Evolutionary conservation across 2,113 vertebrate genomes (phyloP).

Genomic region (Serilophus lunatus): DNA sequence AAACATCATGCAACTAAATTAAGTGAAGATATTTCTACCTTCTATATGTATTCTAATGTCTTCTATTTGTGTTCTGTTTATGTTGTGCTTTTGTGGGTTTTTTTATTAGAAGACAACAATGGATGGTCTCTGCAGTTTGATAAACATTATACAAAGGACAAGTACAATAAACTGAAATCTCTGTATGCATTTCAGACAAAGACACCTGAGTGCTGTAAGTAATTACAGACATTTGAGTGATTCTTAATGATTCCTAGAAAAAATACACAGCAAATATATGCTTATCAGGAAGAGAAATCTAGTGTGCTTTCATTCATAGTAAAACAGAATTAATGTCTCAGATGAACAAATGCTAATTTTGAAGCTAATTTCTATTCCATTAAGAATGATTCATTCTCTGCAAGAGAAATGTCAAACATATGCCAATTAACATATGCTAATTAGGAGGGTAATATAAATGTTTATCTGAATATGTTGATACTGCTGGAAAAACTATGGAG

Average conservation of each 20-base stretch:
- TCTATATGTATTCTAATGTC: neutral
- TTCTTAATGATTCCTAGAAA: neutral
- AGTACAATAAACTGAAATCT: constrained; percentile 70
- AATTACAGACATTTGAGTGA: neutral
- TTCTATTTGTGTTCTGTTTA: neutral
- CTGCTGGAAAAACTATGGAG: neutral
- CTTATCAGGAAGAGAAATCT: neutral
- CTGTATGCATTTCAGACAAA: constrained; percentile 65
- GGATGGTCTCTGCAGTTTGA: constrained; percentile 92
- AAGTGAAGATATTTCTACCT: neutral
- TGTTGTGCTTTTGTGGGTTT: neutral
- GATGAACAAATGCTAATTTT: neutral
- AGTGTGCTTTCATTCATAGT: neutral
- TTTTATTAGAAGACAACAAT: constrained; percentile 87
- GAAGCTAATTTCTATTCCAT: neutral
- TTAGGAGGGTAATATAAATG: neutral
- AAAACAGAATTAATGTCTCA: neutral
- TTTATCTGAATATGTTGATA: neutral
- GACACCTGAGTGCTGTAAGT: constrained; percentile 86
- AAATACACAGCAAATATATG: neutral
- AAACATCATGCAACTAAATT: neutral
- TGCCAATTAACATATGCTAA: neutral
- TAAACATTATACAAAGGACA: constrained; percentile 78
- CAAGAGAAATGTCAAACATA: neutral
- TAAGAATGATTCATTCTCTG: neutral